Conservation (phyloP, 2,888 invertebrate genomes). For the Brachycybe producta region DNA sequence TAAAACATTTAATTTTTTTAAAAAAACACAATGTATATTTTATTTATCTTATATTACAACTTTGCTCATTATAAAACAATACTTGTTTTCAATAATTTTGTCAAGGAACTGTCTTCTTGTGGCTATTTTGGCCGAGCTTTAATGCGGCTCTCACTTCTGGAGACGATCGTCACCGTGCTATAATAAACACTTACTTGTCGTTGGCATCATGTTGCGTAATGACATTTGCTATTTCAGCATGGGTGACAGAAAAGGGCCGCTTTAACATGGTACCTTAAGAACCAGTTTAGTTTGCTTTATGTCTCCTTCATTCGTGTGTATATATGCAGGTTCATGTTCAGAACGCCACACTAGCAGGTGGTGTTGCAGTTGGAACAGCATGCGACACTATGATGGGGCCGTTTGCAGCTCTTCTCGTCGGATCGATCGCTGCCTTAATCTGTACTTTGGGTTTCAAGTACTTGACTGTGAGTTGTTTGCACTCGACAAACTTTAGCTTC, state of each 20-base stretch:
- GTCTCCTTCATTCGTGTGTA: not conserved
- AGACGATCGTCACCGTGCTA: slow-evolving; percentile 64
- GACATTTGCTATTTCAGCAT: slow-evolving; percentile 68
- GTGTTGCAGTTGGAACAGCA: slow-evolving; percentile 78
- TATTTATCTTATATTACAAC: no score
- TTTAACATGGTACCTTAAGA: slow-evolving; percentile 57
- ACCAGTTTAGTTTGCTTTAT: not conserved
- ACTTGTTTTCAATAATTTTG: no score
- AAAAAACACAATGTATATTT: no score
- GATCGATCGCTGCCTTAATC: slow-evolving; percentile 58
- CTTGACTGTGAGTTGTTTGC: slow-evolving; percentile 37
- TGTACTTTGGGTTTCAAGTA: slow-evolving; percentile 70
- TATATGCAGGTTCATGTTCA: slow-evolving; percentile 62
- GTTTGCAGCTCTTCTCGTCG: slow-evolving; percentile 67
- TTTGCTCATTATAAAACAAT: no score
- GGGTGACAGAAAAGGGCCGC: slow-evolving; percentile 57
- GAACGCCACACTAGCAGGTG: slow-evolving; percentile 79
- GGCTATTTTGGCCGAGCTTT: slow-evolving; percentile 97
- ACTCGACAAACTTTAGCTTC: not conserved
- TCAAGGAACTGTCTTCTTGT: slow-evolving; percentile 87
- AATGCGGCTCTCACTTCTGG: slow-evolving; percentile 59
- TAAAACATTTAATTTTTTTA: no score
- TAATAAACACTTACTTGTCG: slow-evolving; percentile 85
- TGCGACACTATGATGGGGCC: slow-evolving; percentile 68
- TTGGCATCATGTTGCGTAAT: slow-evolving; percentile 67